These are phyloP conservation scores for Poeciliopsis gracilis DNA, from an alignment of 2,797 vertebrate genomes.

Conservation along the genomic window DNA sequence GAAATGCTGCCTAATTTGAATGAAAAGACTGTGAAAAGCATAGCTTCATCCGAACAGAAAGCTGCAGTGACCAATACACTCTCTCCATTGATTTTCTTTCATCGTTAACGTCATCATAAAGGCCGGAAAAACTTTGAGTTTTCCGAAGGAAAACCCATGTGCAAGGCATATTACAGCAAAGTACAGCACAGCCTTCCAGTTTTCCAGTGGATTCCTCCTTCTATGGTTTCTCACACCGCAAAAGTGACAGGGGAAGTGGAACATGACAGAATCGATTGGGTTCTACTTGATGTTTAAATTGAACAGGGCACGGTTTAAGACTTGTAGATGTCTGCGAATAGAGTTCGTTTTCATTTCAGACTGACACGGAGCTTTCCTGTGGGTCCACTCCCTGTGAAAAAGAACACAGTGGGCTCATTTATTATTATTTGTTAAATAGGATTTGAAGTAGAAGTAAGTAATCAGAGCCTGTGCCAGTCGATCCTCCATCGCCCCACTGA, in stretches of 20 bases:
- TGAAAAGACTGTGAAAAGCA: no score
- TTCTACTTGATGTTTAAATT: neutral
- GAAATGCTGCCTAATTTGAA: neutral
- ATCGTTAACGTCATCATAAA: neutral
- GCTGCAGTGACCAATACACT: neutral
- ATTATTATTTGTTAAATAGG: conserved; percentile 11
- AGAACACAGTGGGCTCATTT: neutral
- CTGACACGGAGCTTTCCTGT: neutral
- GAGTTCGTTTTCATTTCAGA: neutral
- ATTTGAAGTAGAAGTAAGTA: neutral
- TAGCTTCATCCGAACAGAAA: neutral
- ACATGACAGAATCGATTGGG: neutral
- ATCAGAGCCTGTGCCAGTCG: neutral
- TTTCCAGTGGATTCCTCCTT: neutral
- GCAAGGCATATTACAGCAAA: neutral
- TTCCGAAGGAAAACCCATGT: neutral
- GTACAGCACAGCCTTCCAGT: neutral
- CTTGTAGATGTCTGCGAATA: neutral
- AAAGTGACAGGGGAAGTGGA: neutral
- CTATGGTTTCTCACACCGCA: neutral
- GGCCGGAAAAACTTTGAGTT: neutral
- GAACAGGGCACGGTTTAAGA: neutral
- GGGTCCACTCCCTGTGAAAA: neutral
- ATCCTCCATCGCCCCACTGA: conserved; percentile 9
- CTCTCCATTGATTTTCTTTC: neutral